These are phyloP conservation scores for Melanchra persicariae DNA, from an alignment of 2,888 invertebrate genomes.

Conservation along the genomic window DNA sequence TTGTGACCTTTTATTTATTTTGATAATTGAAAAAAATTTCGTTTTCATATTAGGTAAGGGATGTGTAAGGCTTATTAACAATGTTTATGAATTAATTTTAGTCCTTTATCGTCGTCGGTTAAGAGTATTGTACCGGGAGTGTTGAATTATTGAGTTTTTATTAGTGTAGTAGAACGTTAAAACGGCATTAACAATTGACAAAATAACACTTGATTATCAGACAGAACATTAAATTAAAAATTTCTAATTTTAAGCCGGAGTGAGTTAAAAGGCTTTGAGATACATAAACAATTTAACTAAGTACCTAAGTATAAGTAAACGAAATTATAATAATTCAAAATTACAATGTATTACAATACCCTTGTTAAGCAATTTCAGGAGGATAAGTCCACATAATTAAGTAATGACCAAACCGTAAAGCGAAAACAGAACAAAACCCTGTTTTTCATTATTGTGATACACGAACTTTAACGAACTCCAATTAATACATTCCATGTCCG, in stretches of 20 bases:
- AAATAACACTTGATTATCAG: background rate
- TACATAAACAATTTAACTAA: background rate
- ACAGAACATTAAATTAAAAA: background rate
- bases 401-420: background rate
- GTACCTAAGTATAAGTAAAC: too few species aligned
- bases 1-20: background rate
- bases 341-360: background rate
- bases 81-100: too few species aligned
- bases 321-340: conserved; percentile 6
- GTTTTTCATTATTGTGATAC: conserved; percentile 20
- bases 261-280: background rate
- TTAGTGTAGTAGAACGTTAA: too few species aligned
- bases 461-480: conserved; percentile 1
- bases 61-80: too few species aligned
- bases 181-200: background rate
- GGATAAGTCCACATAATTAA: background rate
- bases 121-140: too few species aligned
- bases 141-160: too few species aligned
- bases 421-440: background rate
- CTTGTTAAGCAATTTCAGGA: conserved; percentile 18
- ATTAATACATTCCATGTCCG: conserved; percentile 1
- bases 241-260: too few species aligned
- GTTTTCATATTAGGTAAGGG: background rate
- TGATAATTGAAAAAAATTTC: conserved; percentile 4
- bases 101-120: too few species aligned